These are phyloP conservation scores for Sialia sialis DNA, from an alignment of 2,113 vertebrate genomes.

Conservation along the genomic window DNA sequence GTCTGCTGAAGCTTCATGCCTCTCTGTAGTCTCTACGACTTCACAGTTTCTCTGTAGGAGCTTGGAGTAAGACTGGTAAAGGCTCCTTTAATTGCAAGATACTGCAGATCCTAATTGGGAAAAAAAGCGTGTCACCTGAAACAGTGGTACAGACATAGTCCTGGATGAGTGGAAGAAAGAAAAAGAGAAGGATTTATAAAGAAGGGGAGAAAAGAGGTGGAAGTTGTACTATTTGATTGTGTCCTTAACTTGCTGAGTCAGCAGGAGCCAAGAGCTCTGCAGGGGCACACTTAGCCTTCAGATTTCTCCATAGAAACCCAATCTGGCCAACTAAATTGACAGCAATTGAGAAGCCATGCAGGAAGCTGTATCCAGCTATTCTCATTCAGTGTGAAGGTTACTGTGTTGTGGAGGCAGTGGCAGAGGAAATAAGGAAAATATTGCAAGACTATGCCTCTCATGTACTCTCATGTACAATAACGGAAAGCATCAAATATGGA, in stretches of 20 bases:
- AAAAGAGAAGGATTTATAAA: background rate
- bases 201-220: background rate
- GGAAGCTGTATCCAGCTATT: constrained; percentile 55
- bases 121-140: rapidly evolving
- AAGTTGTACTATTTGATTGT: background rate
- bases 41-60: constrained; percentile 3
- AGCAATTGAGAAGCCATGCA: constrained; percentile 46
- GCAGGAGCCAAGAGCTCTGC: constrained; percentile 36
- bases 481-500: background rate
- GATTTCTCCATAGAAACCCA: constrained; percentile 36
- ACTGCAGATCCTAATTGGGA: background rate
- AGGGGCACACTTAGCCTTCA: constrained; percentile 40
- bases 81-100: constrained; percentile 1
- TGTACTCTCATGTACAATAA: no score
- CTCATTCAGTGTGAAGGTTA: constrained; percentile 56
- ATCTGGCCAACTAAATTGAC: constrained; percentile 49
- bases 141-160: background rate
- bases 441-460: background rate
- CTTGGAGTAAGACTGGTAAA: background rate
- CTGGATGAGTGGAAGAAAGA: background rate
- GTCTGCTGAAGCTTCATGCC: background rate
- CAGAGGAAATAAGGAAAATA: background rate
- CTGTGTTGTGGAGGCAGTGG: background rate
- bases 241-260: constrained; percentile 39
- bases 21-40: background rate